These are phyloP conservation scores for Drosophila nigrodunni DNA, from an alignment of 1,140 invertebrate species.

Conservation along the genomic window DNA sequence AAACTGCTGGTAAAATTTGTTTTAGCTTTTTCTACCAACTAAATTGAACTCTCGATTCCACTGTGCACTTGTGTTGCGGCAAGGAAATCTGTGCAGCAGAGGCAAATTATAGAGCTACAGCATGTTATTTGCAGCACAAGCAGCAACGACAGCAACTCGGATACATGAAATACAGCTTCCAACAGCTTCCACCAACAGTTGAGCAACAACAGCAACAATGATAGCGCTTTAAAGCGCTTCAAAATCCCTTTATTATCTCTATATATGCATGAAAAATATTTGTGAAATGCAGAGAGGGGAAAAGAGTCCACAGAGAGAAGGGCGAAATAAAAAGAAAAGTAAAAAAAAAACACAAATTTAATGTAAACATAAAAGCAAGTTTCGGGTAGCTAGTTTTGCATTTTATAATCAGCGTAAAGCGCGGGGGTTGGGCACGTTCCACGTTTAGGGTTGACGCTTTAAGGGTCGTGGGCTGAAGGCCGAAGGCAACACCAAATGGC, in stretches of 20 bases:
- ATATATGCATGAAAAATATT: constrained; percentile 35
- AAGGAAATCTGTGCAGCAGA: constrained; percentile 62
- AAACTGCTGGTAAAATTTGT: neutral
- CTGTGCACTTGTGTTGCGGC: constrained; percentile 30
- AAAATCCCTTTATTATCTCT: constrained; percentile 62
- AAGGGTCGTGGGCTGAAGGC: constrained; percentile 9
- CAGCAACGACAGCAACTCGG: constrained; percentile 29
- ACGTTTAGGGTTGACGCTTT: constrained; percentile 49
- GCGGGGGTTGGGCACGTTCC: constrained; percentile 54
- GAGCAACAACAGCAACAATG: constrained; percentile 26
- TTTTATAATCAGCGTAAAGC: constrained; percentile 65
- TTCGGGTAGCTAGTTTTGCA: constrained; percentile 70
- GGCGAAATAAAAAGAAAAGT: neutral
- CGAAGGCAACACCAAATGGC: constrained; percentile 20
- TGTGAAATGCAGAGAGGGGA: constrained; percentile 1
- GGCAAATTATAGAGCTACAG: neutral
- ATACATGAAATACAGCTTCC: constrained; percentile 54
- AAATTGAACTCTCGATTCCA: neutral
- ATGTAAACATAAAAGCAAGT: constrained; percentile 76
- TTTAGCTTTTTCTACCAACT: neutral
- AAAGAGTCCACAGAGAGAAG: neutral
- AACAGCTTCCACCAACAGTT: constrained; percentile 32
- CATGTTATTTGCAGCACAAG: neutral
- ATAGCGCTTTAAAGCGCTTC: constrained; percentile 42
- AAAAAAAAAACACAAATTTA: constrained; percentile 52